These are phyloP conservation scores for Macrochelys suwanniensis DNA, from an alignment of 2,797 vertebrate species.

Conservation along the genomic window DNA sequence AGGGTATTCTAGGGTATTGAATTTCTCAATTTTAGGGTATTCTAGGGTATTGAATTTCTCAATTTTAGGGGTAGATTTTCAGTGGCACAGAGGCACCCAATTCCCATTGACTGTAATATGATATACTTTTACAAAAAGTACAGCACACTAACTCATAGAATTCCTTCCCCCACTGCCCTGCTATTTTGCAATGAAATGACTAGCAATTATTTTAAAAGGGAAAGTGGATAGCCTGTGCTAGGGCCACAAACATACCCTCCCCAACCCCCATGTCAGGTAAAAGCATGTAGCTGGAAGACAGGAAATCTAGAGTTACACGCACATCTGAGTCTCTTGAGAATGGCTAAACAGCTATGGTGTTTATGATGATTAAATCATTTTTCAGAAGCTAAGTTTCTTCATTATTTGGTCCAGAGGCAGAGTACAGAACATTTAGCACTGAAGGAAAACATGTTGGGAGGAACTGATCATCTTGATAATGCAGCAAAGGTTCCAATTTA, in stretches of 20 bases:
- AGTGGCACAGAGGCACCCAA: background rate
- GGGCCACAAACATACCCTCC: background rate
- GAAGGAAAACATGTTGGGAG: no score
- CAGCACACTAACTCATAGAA: background rate
- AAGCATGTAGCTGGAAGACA: background rate
- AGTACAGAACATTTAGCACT: no score
- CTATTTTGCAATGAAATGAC: background rate
- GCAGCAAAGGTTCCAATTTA: background rate
- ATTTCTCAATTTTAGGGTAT: background rate
- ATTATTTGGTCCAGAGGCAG: no score
- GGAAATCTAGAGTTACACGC: background rate
- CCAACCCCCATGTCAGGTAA: background rate
- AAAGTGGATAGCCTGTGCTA: background rate
- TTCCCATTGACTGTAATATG: background rate
- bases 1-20: no score
- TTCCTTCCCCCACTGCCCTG: background rate
- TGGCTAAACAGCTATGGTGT: no score
- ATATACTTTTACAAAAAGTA: background rate
- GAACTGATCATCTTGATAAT: no score
- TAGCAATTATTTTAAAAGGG: background rate
- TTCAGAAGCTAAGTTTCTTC: no score
- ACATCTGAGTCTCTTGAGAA: no score
- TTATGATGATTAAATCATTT: no score
- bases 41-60: no score
- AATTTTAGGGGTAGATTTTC: background rate